Evolutionary conservation across 2,888 invertebrate genomes (phyloP), one percentile per base, ranked within the genome.

Genomic region (Drosophila helvetica): DNA sequence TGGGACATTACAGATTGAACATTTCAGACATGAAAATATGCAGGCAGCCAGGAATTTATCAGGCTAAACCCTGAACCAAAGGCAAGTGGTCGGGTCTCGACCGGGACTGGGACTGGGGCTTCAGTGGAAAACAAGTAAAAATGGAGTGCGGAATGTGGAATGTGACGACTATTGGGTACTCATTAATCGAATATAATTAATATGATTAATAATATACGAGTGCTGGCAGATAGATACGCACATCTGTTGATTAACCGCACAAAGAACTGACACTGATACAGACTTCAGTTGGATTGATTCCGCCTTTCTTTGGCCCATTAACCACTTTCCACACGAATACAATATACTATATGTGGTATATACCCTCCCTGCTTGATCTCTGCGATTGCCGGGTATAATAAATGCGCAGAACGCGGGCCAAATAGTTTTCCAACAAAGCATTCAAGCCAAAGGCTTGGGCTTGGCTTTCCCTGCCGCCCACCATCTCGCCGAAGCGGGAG

Each of bases 11-110:
- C 47, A 67, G 47, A 55, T 67, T 55, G 25, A 56, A 48, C 30
- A 54, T 66, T 67, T 66, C 48, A 54, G 42, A 38, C 56, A 66
- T 50, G 56, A 56, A 67, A 67, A 43, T 56, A 56, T 66, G 42
- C 43, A 55, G 38, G 54, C 47, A 12, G 3, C 6, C 47, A 25
- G 55, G 65, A 66, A 67, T 67, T 66, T 55, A 18, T n/a, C 38
- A 7, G 54, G 38, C 15, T 38, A n/a, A 7, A n/a, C 7, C 38
- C 15, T 38, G 38, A 38, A 38, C 38, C 38, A n/a, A 38, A n/a
- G 38, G 15, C 38, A 38, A 38, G 15, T 15, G 38, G 15, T n/a
- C 38, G 38, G 38, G 5, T 38, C 30, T 47, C 15, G 12, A 19
- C 12, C 1, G 22, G 22, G 22, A 22, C 22, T 22, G 22, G 22